phyloP scores from a whole-genome alignment of 2,888 invertebrate genomes.

The Peribatodes rhomboidaria region DNA sequence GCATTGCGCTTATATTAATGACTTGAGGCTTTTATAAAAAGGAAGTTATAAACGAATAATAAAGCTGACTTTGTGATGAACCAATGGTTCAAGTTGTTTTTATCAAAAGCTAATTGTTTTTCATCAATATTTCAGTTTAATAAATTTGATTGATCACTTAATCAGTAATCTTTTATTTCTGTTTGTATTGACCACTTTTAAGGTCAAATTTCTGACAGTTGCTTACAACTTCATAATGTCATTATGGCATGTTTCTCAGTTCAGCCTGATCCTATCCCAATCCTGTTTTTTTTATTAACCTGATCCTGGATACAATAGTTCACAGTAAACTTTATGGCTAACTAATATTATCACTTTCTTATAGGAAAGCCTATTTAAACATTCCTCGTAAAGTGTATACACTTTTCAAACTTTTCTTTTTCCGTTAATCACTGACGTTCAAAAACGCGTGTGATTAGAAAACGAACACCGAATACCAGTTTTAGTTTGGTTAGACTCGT shows the following conservation, averaged over 20 bases:
- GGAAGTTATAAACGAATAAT: conserved; percentile 29
- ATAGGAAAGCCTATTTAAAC: too few relatives aligned
- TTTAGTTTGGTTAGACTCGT: conserved; percentile 75
- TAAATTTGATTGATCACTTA: too few relatives aligned
- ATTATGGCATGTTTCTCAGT: too few relatives aligned
- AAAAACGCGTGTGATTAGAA: conserved; percentile 70
- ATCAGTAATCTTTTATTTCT: too few relatives aligned
- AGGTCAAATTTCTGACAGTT: too few relatives aligned
- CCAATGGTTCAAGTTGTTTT: neutral
- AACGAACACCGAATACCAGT: conserved; percentile 72
- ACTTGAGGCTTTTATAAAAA: conserved; percentile 57
- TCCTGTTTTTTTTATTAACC: neutral
- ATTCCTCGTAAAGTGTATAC: too few relatives aligned
- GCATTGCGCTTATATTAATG: conserved; percentile 73
- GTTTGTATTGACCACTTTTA: too few relatives aligned
- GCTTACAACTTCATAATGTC: too few relatives aligned
- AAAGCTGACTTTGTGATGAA: neutral
- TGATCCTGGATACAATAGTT: too few relatives aligned
- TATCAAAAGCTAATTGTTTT: neutral
- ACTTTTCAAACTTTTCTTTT: neutral
- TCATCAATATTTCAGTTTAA: neutral
- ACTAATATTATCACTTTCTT: too few relatives aligned
- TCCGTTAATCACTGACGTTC: conserved; percentile 41
- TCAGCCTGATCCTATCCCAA: too few relatives aligned
- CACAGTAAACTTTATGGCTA: too few relatives aligned